Base-by-base conservation (phyloP, 35 echinoderm and acorn worm species). In the Ophioderma brevispina region DNA sequence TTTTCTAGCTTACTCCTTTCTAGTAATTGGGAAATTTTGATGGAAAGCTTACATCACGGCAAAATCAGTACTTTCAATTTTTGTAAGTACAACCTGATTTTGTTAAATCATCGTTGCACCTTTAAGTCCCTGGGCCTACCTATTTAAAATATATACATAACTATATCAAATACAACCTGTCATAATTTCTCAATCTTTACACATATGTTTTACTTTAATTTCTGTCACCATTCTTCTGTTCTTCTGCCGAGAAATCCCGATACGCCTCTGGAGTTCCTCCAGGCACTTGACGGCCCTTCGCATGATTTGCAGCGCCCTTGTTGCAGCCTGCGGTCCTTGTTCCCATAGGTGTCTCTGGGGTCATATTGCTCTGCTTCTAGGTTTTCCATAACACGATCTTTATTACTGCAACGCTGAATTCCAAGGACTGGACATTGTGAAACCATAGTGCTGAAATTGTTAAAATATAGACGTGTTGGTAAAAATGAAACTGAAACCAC, bases 321-420 rank as follows among this genome's bases (percentile, higher is more conserved):
- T 81, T 33, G 97, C 97, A 1, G 97, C 93, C 0, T 92, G 55
- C 10, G 94, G 93, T 99, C 97, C 63, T 99, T 99, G 88, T 99
- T 99, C 0, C 97, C 97, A 21, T 99, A 99, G 0, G 91, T 87
- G 77, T 99, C 97, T 59, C 95, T 99, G 38, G 88, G 64, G 76
- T 99, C 97, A 89, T 99, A 99, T 33, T 84, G 83, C 55, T 79
- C 59, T 1, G 94, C 30, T 56, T 89, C 87, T 0, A 99, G 88
- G 64, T 99, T 34, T 77, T 85, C 93, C 94, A 99, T 79, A 99
- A 99, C 8, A 95, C 91, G 77, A 95, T 99, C n/a, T n/a, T n/a
- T n/a, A n/a, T n/a, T n/a, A 99, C 97, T 36, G 94, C 94, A 28
- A 99, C 80, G 64, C 97, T 94, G 88, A 99, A 99, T 42, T 99